A percentile compares a stretch with the other conserved stretches of the same genome.
Evolutionary conservation across 2,888 invertebrate genomes (phyloP).

Genomic region (Labia minor): DNA sequence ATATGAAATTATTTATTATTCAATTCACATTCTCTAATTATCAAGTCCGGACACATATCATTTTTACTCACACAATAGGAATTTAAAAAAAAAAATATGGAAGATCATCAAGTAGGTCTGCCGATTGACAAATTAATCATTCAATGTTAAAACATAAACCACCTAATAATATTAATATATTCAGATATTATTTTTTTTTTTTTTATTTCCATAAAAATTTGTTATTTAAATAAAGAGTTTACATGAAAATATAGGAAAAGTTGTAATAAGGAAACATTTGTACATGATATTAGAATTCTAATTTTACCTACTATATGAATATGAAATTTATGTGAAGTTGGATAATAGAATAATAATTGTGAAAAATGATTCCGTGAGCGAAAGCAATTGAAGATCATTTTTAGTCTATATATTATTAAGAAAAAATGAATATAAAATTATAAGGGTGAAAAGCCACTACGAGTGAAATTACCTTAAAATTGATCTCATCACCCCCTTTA

Average conservation of each 20-base stretch:
- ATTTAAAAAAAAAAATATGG: too few relatives aligned
- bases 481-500: background rate
- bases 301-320: background rate
- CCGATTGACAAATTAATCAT: background rate
- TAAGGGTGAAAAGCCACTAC: background rate
- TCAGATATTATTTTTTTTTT: too few relatives aligned
- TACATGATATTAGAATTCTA: conserved; percentile 13
- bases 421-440: conserved; percentile 13
- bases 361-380: conserved; percentile 7
- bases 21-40: background rate
- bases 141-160: background rate
- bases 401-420: background rate
- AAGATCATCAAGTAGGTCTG: background rate
- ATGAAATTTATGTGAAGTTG: conserved; percentile 1
- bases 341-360: conserved; percentile 13
- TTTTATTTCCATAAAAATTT: background rate
- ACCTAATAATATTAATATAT: background rate
- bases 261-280: conserved; percentile 4
- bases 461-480: background rate
- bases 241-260: background rate
- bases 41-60: background rate
- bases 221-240: conserved; percentile 5
- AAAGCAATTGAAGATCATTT: conserved; percentile 13
- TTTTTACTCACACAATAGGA: background rate
- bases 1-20: background rate